A percentile compares a stretch with the other conserved stretches of the same genome.
Evolutionary conservation across 1,140 invertebrate genomes (phyloP).

Genomic region (Sitobion miscanthi): DNA sequence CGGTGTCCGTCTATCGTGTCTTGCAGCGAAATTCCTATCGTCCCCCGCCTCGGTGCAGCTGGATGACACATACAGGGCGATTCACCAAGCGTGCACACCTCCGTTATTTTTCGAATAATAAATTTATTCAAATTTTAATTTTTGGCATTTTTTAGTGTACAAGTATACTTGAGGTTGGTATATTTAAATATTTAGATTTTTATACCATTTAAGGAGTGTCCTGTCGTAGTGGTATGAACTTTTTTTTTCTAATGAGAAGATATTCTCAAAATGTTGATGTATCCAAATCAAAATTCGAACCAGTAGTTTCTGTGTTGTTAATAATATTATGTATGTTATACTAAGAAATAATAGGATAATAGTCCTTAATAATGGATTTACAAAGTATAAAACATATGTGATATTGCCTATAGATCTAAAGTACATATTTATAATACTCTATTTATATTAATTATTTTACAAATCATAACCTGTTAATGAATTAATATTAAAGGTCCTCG

Average conservation of each 20-base stretch:
- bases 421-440: too few species aligned
- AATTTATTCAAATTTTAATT: background rate
- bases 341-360: background rate
- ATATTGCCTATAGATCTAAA: background rate
- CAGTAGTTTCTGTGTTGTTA: background rate
- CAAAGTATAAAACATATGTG: background rate
- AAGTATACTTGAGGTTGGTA: background rate
- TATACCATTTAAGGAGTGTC: background rate
- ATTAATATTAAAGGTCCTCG: too few species aligned
- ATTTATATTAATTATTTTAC: too few species aligned
- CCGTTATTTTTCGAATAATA: background rate
- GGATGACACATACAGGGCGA: background rate
- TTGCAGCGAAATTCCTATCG: background rate
- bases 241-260: too few species aligned
- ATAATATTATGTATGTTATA: background rate
- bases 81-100: background rate
- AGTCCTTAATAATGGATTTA: background rate
- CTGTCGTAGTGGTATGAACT: background rate
- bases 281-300: too few species aligned
- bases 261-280: too few species aligned
- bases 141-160: background rate
- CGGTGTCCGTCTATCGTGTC: background rate
- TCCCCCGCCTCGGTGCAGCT: background rate
- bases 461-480: too few species aligned
- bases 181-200: background rate